phyloP scores from a whole-genome alignment of 2,113 vertebrate species.

The Hippocampus abdominalis region DNA sequence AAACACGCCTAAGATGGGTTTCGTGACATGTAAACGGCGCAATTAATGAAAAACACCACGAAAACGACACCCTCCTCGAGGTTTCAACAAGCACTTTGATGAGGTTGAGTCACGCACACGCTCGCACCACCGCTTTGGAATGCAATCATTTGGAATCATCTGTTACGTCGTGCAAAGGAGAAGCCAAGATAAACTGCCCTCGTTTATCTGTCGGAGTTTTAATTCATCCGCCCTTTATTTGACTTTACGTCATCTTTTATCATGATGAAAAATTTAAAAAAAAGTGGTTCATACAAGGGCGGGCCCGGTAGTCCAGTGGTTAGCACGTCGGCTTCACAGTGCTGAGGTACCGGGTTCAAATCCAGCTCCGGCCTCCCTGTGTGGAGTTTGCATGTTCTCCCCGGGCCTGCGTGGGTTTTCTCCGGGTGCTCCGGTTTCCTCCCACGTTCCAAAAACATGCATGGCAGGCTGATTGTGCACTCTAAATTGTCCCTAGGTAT shows the following conservation, averaged over 20 bases:
- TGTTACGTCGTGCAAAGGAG: background rate
- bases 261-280: background rate
- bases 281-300: background rate
- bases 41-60: background rate
- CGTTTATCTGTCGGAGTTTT: background rate
- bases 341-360: no score
- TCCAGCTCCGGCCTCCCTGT: no score
- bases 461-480: no score
- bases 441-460: no score
- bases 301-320: no score
- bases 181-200: background rate
- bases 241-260: background rate
- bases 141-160: constrained; percentile 8
- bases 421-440: no score
- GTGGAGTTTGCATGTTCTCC: no score
- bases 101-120: background rate
- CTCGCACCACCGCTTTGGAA: background rate
- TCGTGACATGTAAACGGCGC: background rate
- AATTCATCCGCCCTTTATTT: background rate
- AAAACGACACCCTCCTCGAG: background rate
- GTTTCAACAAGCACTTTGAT: background rate
- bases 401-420: no score
- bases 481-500: no score
- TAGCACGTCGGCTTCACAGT: no score
- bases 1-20: constrained; percentile 13